A percentile compares a stretch with the other conserved stretches of the same genome.
Evolutionary conservation across 2,888 invertebrate genomes (phyloP).

Genomic region (Gandaritis pyraliata): DNA sequence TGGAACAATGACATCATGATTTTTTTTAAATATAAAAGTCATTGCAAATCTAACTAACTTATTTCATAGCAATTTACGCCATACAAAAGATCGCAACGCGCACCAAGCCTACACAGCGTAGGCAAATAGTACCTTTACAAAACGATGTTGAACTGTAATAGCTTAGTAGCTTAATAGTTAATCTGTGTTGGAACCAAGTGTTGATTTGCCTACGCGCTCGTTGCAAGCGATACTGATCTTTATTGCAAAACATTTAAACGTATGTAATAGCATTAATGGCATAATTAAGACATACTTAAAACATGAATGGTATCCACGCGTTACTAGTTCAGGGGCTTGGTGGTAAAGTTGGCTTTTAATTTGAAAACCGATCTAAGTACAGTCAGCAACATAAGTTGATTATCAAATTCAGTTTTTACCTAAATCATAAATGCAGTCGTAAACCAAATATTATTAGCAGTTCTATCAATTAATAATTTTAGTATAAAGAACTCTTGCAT

Average conservation of each 20-base stretch:
- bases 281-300: slow-evolving; percentile 21
- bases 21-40: too few species aligned
- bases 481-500: too few species aligned
- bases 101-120: slow-evolving; percentile 13
- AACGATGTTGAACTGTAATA: not conserved
- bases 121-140: not conserved
- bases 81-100: slow-evolving; percentile 32
- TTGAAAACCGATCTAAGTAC: too few species aligned
- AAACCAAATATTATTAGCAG: too few species aligned
- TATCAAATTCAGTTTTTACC: too few species aligned
- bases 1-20: too few species aligned
- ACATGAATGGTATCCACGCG: slow-evolving; percentile 17
- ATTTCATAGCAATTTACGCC: slow-evolving; percentile 3
- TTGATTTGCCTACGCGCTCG: slow-evolving; percentile 18
- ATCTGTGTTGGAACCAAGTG: slow-evolving; percentile 2
- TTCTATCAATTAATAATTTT: too few species aligned
- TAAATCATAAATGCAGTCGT: too few species aligned
- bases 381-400: too few species aligned
- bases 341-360: slow-evolving; percentile 4
- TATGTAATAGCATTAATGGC: slow-evolving; percentile 32
- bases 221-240: slow-evolving; percentile 30
- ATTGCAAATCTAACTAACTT: too few species aligned
- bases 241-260: slow-evolving; percentile 30
- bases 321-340: not conserved
- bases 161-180: not conserved